Evolutionary conservation across 1,140 invertebrate species (phyloP), one percentile per base, ranked within the genome.

Genomic region (Leptinotarsa lineolata): DNA sequence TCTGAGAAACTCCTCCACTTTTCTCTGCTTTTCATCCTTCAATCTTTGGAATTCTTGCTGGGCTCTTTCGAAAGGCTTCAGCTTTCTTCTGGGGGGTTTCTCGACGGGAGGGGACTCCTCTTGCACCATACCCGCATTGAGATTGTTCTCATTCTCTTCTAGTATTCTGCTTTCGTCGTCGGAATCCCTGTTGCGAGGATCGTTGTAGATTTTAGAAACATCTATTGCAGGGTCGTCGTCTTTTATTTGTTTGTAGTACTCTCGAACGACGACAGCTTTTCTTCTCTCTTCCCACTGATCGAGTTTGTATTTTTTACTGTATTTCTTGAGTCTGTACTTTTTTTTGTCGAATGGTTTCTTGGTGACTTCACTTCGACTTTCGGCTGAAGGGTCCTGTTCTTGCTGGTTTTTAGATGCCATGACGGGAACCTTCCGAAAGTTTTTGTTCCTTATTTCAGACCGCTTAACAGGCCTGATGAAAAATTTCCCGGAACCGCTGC

Each of bases 291-390:
- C 88, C 89, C 89, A 91, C 82, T 91, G 86, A 64, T 89, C 84
- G 45, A 92, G 83, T 85, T 90, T 91, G 70, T 88, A 89, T 77
- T 91, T 90, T 48, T 90, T 90, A 76, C 89, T 91, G 74, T 91
- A 92, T 77, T 90, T 91, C 72, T 90, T 86, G 39, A 89, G 72
- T 24, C 90, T 85, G 72, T 90, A 91, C 16, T 86, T 84, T 68
- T 90, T 91, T 80, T 91, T 92, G 75, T 91, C 86, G 81, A 91
- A 91, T 4, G 85, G 84, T 81, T 87, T 89, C 74, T 84, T 86
- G 2, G 44, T 68, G 2, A 16, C 1, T 58, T 71, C 58, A 60
- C n/a, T 54, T 54, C 48, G 48, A n/a, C 48, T 54, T 13, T 8
- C 4, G n/a, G 13, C n/a, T 21, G 8, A 39, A 39, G 8, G 30